These are phyloP conservation scores for Lophura swinhoii DNA, from an alignment of 2,797 vertebrate species.

Conservation along the genomic window DNA sequence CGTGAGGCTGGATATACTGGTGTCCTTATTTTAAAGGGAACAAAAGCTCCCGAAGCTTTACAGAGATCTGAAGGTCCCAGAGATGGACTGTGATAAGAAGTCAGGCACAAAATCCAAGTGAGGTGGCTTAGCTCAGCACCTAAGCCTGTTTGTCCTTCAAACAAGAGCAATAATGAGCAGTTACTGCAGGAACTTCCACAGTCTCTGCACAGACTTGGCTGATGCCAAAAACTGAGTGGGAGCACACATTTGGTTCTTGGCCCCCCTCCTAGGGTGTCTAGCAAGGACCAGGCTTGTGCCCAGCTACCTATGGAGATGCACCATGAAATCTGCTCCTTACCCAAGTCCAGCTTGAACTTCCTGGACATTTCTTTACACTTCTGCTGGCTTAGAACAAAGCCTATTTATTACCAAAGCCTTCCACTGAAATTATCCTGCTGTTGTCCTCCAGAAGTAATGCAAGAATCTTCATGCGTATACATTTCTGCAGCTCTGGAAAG, in stretches of 20 bases:
- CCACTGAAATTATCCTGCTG: not conserved
- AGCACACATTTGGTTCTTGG: not conserved
- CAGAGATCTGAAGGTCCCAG: not conserved
- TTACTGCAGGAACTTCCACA: not conserved
- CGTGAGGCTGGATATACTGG: not conserved
- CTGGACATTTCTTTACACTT: not conserved
- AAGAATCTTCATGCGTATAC: not conserved
- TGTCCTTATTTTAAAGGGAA: not conserved
- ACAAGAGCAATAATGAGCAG: not conserved
- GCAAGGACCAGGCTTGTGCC: not conserved
- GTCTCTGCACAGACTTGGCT: not conserved
- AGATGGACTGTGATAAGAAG: not conserved
- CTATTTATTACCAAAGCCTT: not conserved
- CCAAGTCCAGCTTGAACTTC: not conserved
- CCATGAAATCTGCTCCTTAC: not conserved
- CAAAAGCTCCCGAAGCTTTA: not conserved
- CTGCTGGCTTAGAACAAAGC: not conserved
- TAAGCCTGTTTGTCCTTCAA: not conserved
- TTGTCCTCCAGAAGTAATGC: not conserved
- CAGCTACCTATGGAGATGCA: not conserved
- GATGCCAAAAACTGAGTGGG: not conserved
- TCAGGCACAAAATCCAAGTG: not conserved
- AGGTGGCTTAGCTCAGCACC: not conserved
- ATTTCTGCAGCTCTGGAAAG: not conserved
- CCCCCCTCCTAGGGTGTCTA: not conserved